phyloP scores from a whole-genome alignment of 2,888 invertebrate species.

The Drosophila bunnanda region DNA sequence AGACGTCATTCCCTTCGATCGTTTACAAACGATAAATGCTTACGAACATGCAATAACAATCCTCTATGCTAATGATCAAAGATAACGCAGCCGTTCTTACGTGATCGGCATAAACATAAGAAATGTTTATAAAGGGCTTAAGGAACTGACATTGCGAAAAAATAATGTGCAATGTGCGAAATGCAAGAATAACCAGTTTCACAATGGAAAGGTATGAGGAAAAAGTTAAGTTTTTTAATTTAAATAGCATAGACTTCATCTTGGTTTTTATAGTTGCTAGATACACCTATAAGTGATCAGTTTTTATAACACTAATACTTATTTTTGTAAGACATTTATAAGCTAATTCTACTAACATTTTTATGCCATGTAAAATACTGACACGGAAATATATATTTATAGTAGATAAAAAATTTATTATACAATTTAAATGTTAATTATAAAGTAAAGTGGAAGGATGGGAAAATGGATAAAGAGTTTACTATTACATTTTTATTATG shows the following conservation, averaged over 20 bases:
- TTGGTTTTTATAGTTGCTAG: not conserved
- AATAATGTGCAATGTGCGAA: constrained; percentile 2
- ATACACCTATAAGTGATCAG: not conserved
- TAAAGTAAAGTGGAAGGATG: not conserved
- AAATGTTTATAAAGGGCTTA: constrained; percentile 8
- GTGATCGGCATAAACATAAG: constrained; percentile 4
- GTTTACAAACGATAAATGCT: constrained; percentile 29
- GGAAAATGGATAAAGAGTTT: too few species aligned
- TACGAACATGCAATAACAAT: constrained; percentile 27
- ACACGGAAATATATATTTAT: not conserved
- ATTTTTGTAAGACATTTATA: not conserved
- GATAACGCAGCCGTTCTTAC: constrained; percentile 24
- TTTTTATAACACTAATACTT: not conserved
- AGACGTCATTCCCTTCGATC: constrained; percentile 19
- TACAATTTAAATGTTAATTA: not conserved
- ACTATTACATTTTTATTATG: not conserved
- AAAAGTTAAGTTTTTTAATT: not conserved
- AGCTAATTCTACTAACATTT: not conserved
- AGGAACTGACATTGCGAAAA: constrained; percentile 13
- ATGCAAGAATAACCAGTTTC: not conserved
- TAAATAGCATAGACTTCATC: not conserved
- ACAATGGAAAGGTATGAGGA: not conserved
- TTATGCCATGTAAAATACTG: not conserved
- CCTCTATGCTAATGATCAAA: constrained; percentile 24
- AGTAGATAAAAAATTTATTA: not conserved